Base-by-base conservation (phyloP, 2,113 vertebrate genomes). In the Platichthys flesus region DNA sequence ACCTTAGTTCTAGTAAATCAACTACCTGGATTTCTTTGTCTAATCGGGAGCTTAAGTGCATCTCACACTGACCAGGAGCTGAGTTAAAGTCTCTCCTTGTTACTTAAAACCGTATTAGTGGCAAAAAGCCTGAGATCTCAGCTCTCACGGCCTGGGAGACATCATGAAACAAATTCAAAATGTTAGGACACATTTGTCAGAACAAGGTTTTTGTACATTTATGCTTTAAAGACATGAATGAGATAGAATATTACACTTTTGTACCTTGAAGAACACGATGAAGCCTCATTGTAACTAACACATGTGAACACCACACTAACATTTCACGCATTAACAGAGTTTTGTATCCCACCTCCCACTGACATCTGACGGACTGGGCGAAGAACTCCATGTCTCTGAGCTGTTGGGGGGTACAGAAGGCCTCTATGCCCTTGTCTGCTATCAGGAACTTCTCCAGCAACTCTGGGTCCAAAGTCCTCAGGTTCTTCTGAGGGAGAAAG, bases 281-380 rank as follows among this genome's bases (percentile, higher is more conserved):
- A 31, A 31, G 28, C 28, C 28, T 31, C 28, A 31, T 31, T 31
- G 28, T 31, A 31, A 31, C 28, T 28, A 31, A 31, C 28, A 31
- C 28, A 31, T 54, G 23, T 54, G 15, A 64, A 35, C 3, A 12
- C 5, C 23, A 52, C 6, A 14, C 52, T 20, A 55, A 52, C 23
- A 55, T 35, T 26, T 0, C 4, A 28, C 15, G 35, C 13, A 58
- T 18, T 9, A 40, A 24, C 16, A 26, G 18, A 26, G 3, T 35
- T 37, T 23, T 23, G 23, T 31, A 15, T 8, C 81, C 12, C 78
- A 99, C 98, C 96, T 97, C 95, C 98, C 98, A 99, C 90, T 95
- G 96, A 63, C 90, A 90, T 58, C 85, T 83, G 64, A 96, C 85
- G 4, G 94, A 95, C 79, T 92, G 89, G 45, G 94, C 94, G 82